Percentiles rank a stretch among this genome's conserved stretches.
These are phyloP conservation scores for Peromyscus eremicus DNA, from an alignment of 2,797 vertebrate genomes.

Conservation along the genomic window DNA sequence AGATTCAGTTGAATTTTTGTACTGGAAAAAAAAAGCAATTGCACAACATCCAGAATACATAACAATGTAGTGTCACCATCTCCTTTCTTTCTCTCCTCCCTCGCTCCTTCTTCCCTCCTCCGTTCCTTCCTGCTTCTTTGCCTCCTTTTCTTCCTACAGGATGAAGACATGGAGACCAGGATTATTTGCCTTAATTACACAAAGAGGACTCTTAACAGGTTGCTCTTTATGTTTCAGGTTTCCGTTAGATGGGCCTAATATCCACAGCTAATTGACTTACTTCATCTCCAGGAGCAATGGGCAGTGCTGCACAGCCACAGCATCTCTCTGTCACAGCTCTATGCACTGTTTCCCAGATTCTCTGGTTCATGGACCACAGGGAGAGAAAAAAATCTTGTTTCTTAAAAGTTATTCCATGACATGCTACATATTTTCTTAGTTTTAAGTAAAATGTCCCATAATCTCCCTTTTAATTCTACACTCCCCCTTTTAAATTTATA, in stretches of 20 bases:
- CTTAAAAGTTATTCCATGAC: neutral
- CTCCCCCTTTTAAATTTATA: neutral
- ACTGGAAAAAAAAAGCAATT: neutral
- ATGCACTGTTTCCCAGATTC: neutral
- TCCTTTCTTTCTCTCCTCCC: neutral
- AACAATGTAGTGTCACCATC: neutral
- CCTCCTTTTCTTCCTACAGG: neutral
- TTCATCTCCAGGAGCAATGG: neutral
- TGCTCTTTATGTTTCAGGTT: conserved; percentile 9
- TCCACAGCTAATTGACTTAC: neutral
- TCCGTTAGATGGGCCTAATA: neutral
- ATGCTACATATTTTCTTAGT: conserved; percentile 19
- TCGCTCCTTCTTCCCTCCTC: neutral
- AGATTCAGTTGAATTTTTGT: conserved; percentile 36
- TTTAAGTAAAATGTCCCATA: neutral
- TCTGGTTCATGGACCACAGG: neutral
- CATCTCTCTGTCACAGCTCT: neutral
- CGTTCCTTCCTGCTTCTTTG: no score
- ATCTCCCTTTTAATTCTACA: neutral
- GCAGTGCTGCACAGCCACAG: neutral
- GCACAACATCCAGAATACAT: neutral
- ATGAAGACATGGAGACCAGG: neutral
- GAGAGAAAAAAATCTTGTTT: neutral
- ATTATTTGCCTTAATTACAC: neutral
- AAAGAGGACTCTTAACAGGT: neutral